Percentiles rank a stretch among this genome's conserved stretches.
Conservation (phyloP, 2,113 vertebrate genomes). For the Eleginops maclovinus region DNA sequence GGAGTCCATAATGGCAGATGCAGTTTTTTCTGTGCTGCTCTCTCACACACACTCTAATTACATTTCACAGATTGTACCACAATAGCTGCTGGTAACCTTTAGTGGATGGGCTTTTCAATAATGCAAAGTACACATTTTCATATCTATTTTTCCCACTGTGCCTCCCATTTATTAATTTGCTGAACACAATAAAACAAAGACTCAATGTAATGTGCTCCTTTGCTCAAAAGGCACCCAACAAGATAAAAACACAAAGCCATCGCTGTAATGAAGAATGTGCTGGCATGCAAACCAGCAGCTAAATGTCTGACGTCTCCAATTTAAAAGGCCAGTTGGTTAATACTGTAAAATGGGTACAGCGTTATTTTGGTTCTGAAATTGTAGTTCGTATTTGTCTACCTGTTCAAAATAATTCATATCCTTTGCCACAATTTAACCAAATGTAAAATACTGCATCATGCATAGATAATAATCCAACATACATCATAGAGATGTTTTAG, state of each 20-base stretch:
- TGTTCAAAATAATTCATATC: conserved; percentile 49
- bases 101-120: conserved; percentile 86
- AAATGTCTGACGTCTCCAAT: conserved; percentile 57
- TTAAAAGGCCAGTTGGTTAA: conserved; percentile 66
- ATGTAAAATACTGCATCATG: conserved; percentile 28
- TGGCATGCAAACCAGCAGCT: conserved; percentile 61
- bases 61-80: conserved; percentile 86
- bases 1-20: conserved; percentile 77
- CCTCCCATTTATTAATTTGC: conserved; percentile 88
- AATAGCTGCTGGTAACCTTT: conserved; percentile 88
- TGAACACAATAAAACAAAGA: conserved; percentile 88
- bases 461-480: conserved; percentile 18
- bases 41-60: conserved; percentile 85
- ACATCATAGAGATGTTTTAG: conserved; percentile 12
- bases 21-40: conserved; percentile 81
- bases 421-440: conserved; percentile 36
- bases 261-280: conserved; percentile 72
- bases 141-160: conserved; percentile 83
- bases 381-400: conserved; percentile 41
- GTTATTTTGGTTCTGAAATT: conserved; percentile 51
- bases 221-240: conserved; percentile 79
- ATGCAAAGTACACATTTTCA: conserved; percentile 88
- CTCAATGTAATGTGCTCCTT: conserved; percentile 80
- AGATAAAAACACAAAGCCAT: conserved; percentile 81
- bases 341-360: conserved; percentile 41